Evolutionary conservation across 2,113 vertebrate genomes (phyloP).

Genomic region (Colius striatus): DNA sequence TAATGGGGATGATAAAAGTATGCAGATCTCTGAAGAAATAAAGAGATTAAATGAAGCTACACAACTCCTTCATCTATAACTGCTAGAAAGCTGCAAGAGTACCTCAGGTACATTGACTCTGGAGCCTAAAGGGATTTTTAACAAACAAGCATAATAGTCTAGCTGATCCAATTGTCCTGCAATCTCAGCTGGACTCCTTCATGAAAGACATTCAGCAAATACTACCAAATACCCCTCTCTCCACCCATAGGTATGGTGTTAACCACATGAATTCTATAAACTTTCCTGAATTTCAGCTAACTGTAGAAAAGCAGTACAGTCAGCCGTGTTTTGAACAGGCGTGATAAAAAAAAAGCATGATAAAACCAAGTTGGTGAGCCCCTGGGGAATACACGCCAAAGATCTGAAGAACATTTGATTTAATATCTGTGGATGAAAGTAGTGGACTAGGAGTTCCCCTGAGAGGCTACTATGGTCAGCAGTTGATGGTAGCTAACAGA

Average conservation of each 20-base stretch:
- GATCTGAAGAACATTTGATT: constrained; percentile 46
- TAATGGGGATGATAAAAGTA: constrained; percentile 50
- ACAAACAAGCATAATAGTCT: constrained; percentile 13
- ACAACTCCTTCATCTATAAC: constrained; percentile 24
- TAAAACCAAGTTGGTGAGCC: not conserved
- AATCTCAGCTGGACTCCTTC: not conserved
- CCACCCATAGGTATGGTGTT: not conserved
- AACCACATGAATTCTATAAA: not conserved
- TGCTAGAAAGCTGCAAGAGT: constrained; percentile 15
- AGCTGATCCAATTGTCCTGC: constrained; percentile 28
- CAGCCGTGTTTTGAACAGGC: not conserved
- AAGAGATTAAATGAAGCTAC: constrained; percentile 54
- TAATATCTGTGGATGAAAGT: constrained; percentile 72
- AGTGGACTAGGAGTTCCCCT: constrained; percentile 28
- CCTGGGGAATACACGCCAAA: not conserved
- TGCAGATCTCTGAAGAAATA: constrained; percentile 62
- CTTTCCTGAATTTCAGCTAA: not conserved
- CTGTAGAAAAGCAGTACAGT: not conserved
- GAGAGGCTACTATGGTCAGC: constrained; percentile 45
- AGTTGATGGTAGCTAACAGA: constrained; percentile 57
- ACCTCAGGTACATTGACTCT: not conserved
- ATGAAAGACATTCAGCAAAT: constrained; percentile 40
- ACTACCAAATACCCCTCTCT: not conserved
- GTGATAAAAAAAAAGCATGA: no score
- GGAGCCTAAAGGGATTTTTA: constrained; percentile 44